phyloP scores from a whole-genome alignment of 1,140 invertebrate species.

The Aleiodes sp. region DNA sequence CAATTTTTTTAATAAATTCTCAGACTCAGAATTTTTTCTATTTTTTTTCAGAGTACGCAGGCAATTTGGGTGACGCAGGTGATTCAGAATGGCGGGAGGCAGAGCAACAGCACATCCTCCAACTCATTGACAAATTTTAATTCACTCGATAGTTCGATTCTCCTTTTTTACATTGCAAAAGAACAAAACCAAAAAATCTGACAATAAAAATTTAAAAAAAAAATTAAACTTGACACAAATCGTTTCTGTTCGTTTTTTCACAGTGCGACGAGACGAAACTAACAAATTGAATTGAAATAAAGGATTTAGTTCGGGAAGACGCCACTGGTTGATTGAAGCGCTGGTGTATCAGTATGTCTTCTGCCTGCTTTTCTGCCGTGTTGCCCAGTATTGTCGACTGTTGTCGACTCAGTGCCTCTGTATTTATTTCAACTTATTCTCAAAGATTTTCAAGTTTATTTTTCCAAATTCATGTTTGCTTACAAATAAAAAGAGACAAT shows the following conservation, averaged over 20 bases:
- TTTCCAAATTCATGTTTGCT: no score
- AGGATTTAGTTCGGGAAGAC: no score
- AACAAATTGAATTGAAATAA: no score
- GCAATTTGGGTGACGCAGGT: constrained; percentile 90
- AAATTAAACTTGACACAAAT: no score
- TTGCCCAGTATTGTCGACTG: constrained; percentile 2
- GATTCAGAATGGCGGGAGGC: constrained; percentile 84
- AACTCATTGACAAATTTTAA: constrained; percentile 95
- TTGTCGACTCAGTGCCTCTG: not conserved
- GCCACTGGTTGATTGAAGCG: no score
- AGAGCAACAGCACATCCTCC: constrained; percentile 91
- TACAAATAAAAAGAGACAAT: no score
- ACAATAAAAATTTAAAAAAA: no score
- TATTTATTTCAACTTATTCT: not conserved
- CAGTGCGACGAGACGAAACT: no score
- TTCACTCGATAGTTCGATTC: constrained; percentile 12
- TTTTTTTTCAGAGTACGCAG: constrained; percentile 83
- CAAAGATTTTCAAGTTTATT: not conserved
- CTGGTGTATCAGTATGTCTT: not conserved
- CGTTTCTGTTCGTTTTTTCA: no score
- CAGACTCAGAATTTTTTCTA: constrained; percentile 27
- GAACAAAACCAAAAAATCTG: no score
- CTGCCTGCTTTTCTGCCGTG: not conserved
- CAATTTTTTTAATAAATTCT: not conserved
- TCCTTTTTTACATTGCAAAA: not conserved